These are phyloP conservation scores for Antedon bifida DNA, from an alignment of 35 echinoderm and acorn worm species.

Conservation along the genomic window DNA sequence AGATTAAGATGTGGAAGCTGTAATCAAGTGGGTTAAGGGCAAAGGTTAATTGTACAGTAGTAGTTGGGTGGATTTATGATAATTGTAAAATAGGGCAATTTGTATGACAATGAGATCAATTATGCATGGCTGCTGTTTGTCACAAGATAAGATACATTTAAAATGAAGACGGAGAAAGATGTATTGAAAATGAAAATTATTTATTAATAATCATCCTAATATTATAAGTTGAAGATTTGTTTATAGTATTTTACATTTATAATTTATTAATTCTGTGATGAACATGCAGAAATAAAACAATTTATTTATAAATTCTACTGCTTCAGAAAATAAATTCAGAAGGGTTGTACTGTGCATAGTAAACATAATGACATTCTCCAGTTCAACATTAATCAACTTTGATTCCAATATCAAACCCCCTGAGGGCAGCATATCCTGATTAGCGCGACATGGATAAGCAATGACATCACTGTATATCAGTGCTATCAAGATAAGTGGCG, in stretches of 20 bases:
- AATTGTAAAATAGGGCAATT: background rate
- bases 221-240: too few relatives aligned
- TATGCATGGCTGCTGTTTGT: background rate
- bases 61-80: background rate
- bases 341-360: background rate
- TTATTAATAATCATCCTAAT: too few relatives aligned
- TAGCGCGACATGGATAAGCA: background rate
- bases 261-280: too few relatives aligned
- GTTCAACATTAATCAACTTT: background rate
- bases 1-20: too few relatives aligned
- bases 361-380: background rate
- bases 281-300: too few relatives aligned
- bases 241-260: too few relatives aligned
- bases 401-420: background rate
- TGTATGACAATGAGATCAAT: background rate
- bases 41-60: background rate
- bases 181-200: too few relatives aligned
- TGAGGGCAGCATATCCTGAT: background rate
- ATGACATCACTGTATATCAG: background rate
- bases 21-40: background rate
- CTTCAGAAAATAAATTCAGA: background rate
- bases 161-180: background rate
- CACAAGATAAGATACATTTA: too few relatives aligned
- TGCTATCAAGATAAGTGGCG: too few relatives aligned
- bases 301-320: too few relatives aligned